Evolutionary conservation across 2,113 vertebrate genomes (phyloP).

Genomic region (Anser cygnoides): DNA sequence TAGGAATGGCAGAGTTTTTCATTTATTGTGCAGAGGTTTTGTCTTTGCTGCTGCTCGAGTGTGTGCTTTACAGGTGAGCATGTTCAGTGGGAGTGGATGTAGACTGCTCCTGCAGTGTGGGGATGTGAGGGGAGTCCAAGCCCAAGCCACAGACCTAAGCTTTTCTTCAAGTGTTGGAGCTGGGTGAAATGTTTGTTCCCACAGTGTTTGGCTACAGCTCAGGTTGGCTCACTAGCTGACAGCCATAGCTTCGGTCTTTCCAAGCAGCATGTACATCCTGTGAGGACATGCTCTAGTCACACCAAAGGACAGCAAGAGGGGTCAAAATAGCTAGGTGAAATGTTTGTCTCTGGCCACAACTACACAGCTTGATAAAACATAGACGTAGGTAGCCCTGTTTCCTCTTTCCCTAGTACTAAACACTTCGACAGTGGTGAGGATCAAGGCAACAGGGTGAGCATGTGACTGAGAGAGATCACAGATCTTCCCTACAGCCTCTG

Average conservation of each 20-base stretch:
- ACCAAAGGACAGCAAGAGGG: background rate
- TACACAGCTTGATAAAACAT: rapidly evolving
- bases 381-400: background rate
- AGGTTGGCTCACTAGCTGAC: background rate
- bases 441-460: background rate
- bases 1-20: background rate
- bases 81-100: rapidly evolving
- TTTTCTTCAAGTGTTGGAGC: background rate
- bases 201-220: rapidly evolving
- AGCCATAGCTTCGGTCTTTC: background rate
- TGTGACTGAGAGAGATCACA: background rate
- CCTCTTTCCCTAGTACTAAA: background rate
- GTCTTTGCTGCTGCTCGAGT: background rate
- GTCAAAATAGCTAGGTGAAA: background rate
- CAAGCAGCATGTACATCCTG: background rate
- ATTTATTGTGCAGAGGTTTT: background rate
- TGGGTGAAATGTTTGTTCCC: background rate
- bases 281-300: rapidly evolving
- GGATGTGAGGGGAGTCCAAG: rapidly evolving
- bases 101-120: rapidly evolving
- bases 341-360: background rate
- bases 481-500: background rate
- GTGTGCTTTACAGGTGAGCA: background rate
- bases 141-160: too few relatives aligned
- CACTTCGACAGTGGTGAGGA: background rate